These are phyloP conservation scores for Esox masquinongy DNA, from an alignment of 2,797 vertebrate species.

Conservation along the genomic window DNA sequence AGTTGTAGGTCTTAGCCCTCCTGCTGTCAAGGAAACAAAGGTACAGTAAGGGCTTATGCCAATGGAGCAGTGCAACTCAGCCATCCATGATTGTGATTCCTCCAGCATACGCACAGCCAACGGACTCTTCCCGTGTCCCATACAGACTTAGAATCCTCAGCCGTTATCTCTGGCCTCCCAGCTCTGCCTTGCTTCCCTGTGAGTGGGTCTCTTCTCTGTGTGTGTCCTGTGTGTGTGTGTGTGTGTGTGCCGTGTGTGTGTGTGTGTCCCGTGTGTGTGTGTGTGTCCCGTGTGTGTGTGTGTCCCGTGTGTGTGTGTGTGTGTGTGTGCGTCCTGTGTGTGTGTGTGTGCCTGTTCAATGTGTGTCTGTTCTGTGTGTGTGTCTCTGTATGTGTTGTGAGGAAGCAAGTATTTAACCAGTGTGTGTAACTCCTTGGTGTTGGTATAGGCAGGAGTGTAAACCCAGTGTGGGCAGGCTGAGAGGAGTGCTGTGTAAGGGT, in stretches of 20 bases:
- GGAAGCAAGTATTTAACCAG: slow-evolving; percentile 9
- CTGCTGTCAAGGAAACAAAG: neutral
- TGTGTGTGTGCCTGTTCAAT: too few relatives aligned
- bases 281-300: neutral
- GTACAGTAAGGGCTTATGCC: neutral
- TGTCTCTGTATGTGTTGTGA: neutral
- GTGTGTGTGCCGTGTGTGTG: slow-evolving; percentile 6
- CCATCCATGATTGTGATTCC: neutral
- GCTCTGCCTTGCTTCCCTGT: slow-evolving; percentile 46
- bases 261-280: neutral
- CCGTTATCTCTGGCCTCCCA: slow-evolving; percentile 62
- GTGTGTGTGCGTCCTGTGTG: too few relatives aligned
- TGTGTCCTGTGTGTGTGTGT: slow-evolving; percentile 25
- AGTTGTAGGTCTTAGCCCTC: neutral
- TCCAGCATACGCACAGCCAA: neutral
- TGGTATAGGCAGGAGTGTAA: slow-evolving; percentile 57
- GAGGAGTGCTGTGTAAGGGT: slow-evolving; percentile 49
- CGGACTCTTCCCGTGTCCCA: neutral
- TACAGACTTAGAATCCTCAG: slow-evolving; percentile 25
- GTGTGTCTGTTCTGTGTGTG: too few relatives aligned
- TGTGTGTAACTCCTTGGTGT: slow-evolving; percentile 22
- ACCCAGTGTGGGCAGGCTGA: slow-evolving; percentile 58
- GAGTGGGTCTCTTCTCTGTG: slow-evolving; percentile 17
- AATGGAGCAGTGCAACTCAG: neutral
- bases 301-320: neutral